Evolutionary conservation across 1,140 invertebrate species (phyloP), one percentile per base, ranked within the genome.

Genomic region (Aphaenogaster floridana): DNA sequence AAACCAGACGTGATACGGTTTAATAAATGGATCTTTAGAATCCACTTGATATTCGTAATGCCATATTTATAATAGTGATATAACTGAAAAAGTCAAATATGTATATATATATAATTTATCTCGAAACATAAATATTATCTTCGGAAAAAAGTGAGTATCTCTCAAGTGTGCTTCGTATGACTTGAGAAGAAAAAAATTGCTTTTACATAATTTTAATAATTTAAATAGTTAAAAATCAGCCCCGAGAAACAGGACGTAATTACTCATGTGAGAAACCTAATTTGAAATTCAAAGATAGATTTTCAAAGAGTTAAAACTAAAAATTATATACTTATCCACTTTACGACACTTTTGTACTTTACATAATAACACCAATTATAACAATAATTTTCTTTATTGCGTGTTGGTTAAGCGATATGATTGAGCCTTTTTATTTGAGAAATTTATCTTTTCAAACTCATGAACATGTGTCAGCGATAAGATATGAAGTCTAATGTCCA

Each of bases 131-230:
- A 68, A 45, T 68, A 45, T 68, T 68, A 45, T 66, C 15, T 66
- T 66, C 17, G 3, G 8, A 8, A 64, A 64, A 36, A 66, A 68
- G 21, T 66, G 8, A 42, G 9, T 64, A 9, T 64, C 8, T 0
- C 2, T 39, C 17, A 39, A 21, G 9, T 21, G 1, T 21, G 3
- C 17, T n/a, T 42, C 7, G 9, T 45, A 68, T 11, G 64, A 11
- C 7, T 68, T 21, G 39, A 45, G 0, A 68, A 45, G 9, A 68
- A 21, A 21, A 21, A 21, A 45, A 21, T 66, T 39, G 5, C 4
- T 45, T 11, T 66, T 66, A 66, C 42, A 66, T 66, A n/a, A 7
- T 66, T 66, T 15, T 0, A 66, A 66, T 42, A 66, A 66, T 66
- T 66, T 21, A 5, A 68, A 42, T 42, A 68, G 11, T 68, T 68